A percentile compares a stretch with the other conserved stretches of the same genome.
Evolutionary conservation across 2,888 invertebrate genomes (phyloP).

Genomic region (Calliscelio sp.): DNA sequence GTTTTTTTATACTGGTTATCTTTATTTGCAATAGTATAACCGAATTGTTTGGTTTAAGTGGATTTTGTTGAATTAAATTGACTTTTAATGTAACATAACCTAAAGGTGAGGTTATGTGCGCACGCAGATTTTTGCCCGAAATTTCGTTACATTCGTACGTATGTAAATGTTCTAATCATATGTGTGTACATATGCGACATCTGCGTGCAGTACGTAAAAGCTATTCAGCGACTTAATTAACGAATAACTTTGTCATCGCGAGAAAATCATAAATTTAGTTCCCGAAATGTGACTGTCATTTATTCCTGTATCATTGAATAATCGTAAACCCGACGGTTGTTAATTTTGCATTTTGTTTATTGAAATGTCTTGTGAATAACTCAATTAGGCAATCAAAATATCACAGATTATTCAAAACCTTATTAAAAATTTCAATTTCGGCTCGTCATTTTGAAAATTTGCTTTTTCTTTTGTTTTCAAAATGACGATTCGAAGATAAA

Average conservation of each 20-base stretch:
- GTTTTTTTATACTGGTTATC: too few species aligned
- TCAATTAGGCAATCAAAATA: conserved; percentile 72
- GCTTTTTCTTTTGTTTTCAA: background rate
- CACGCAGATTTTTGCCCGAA: conserved; percentile 22
- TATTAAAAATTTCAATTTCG: conserved; percentile 55
- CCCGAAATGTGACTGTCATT: background rate
- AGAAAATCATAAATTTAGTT: conserved; percentile 58
- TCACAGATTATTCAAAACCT: conserved; percentile 72
- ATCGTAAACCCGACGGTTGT: too few species aligned
- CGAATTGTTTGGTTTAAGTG: too few species aligned
- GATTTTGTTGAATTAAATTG: background rate
- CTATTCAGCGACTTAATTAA: conserved; percentile 71
- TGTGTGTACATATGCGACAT: conserved; percentile 71
- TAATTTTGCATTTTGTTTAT: too few species aligned
- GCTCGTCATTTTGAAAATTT: background rate
- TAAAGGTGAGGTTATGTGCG: too few species aligned
- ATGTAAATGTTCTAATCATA: conserved; percentile 61
- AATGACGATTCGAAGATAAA: conserved; percentile 8
- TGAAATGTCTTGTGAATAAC: conserved; percentile 58
- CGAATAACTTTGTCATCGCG: conserved; percentile 67
- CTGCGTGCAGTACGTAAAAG: conserved; percentile 71
- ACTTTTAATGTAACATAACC: background rate
- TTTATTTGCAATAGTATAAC: too few species aligned
- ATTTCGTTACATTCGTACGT: conserved; percentile 63
- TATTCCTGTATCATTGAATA: background rate